A percentile compares a stretch with the other conserved stretches of the same genome.
These are phyloP conservation scores for Habrosyne pyritoides DNA, from an alignment of 2,888 invertebrate species.

Conservation along the genomic window DNA sequence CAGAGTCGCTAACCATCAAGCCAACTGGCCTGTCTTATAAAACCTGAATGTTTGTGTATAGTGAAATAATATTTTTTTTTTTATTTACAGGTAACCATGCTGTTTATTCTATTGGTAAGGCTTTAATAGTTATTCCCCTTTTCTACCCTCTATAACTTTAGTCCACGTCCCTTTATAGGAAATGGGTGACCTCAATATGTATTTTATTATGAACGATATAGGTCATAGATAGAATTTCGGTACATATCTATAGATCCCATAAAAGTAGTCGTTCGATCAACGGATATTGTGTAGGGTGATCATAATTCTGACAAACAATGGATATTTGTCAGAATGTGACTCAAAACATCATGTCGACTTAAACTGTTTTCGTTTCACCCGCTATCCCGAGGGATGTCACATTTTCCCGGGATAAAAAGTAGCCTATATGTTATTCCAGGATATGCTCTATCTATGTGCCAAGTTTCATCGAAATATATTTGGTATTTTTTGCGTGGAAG, in stretches of 20 bases:
- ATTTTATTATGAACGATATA: conserved; percentile 22
- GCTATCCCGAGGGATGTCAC: no score
- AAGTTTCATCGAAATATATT: no score
- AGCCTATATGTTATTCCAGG: no score
- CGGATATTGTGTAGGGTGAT: conserved; percentile 29
- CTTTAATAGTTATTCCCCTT: not conserved
- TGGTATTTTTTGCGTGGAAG: no score
- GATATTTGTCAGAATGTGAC: no score
- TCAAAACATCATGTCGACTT: no score
- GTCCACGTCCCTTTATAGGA: not conserved
- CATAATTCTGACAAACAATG: no score
- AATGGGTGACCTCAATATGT: conserved; percentile 14
- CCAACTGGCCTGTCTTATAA: no score
- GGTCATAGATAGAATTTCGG: conserved; percentile 21
- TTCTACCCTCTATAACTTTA: not conserved
- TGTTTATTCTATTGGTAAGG: not conserved
- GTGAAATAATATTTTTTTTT: not conserved
- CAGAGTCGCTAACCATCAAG: no score
- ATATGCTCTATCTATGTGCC: no score
- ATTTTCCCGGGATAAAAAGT: no score
- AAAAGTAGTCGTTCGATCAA: conserved; percentile 24
- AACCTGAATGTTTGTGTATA: not conserved
- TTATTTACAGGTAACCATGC: not conserved
- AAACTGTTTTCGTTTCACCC: no score
- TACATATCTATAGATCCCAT: conserved; percentile 21